Evolutionary conservation across 1,140 invertebrate genomes (phyloP).

Genomic region (Littorina saxatilis): DNA sequence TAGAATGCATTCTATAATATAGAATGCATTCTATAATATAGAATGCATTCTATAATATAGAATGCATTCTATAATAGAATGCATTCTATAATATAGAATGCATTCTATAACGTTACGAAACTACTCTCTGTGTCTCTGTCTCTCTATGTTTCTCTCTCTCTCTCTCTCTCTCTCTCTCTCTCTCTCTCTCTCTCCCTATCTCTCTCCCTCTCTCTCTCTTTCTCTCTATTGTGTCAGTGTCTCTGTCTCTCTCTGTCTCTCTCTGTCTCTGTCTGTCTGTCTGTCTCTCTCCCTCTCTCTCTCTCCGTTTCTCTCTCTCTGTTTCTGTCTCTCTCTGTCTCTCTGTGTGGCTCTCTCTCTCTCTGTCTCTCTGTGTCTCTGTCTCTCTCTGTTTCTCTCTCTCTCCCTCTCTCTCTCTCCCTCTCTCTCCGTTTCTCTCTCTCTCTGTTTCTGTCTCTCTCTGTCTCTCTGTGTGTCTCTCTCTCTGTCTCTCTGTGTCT

Average conservation of each 20-base stretch:
- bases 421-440: background rate
- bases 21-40: no score
- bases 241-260: background rate
- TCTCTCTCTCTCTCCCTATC: no score
- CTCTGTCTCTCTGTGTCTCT: background rate
- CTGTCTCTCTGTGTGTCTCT: background rate
- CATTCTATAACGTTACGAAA: no score
- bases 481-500: conserved; percentile 16
- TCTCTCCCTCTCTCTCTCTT: no score
- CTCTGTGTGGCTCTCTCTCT: background rate
- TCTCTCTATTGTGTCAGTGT: background rate
- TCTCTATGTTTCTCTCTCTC: no score
- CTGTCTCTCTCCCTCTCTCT: background rate
- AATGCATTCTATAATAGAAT: no score
- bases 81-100: no score
- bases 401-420: background rate
- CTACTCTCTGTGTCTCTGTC: no score
- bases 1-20: no score
- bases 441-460: background rate
- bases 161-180: no score
- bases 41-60: no score
- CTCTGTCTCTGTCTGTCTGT: background rate
- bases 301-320: conserved; percentile 6
- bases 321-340: conserved; percentile 4
- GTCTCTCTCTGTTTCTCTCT: background rate